These are phyloP conservation scores for Crocodylus rhombifer DNA, from an alignment of 2,797 vertebrate genomes.

Conservation along the genomic window DNA sequence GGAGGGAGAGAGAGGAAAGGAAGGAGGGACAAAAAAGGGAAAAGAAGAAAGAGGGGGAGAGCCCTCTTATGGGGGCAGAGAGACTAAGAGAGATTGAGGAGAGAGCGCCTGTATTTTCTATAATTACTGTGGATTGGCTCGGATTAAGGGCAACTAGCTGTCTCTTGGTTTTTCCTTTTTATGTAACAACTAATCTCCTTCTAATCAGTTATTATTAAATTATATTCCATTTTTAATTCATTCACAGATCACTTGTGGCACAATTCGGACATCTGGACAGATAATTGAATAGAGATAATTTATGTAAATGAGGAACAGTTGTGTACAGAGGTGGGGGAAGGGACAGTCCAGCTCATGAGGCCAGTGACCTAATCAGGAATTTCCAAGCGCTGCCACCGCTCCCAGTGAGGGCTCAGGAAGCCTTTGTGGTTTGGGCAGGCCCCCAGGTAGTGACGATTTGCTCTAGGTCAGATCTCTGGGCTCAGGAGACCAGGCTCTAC, in stretches of 20 bases:
- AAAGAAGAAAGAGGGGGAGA: constrained; percentile 61
- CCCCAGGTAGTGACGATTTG: not conserved
- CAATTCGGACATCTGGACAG: constrained; percentile 95
- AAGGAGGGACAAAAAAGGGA: constrained; percentile 54
- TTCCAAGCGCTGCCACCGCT: constrained; percentile 52
- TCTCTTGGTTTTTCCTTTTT: constrained; percentile 88
- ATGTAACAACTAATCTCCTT: constrained; percentile 87
- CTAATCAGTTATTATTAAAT: constrained; percentile 98
- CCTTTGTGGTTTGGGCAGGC: not conserved
- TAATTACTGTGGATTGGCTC: constrained; percentile 85
- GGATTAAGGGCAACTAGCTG: constrained; percentile 87
- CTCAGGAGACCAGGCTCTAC: not conserved
- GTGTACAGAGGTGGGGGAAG: constrained; percentile 73
- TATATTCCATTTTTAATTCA: constrained; percentile 90
- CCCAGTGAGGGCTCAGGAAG: constrained; percentile 40
- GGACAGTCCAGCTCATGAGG: constrained; percentile 42
- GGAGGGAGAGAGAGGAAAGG: constrained; percentile 4
- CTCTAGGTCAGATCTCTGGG: not conserved
- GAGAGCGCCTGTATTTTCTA: constrained; percentile 71
- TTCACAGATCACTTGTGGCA: constrained; percentile 90
- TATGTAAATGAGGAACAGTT: constrained; percentile 92
- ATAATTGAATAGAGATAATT: constrained; percentile 92
- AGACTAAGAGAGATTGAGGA: constrained; percentile 63
- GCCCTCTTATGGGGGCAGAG: not conserved
- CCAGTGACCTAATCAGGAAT: constrained; percentile 65